These are phyloP conservation scores for Eustalomyia histrio DNA, from an alignment of 2,888 invertebrate species.

Conservation along the genomic window DNA sequence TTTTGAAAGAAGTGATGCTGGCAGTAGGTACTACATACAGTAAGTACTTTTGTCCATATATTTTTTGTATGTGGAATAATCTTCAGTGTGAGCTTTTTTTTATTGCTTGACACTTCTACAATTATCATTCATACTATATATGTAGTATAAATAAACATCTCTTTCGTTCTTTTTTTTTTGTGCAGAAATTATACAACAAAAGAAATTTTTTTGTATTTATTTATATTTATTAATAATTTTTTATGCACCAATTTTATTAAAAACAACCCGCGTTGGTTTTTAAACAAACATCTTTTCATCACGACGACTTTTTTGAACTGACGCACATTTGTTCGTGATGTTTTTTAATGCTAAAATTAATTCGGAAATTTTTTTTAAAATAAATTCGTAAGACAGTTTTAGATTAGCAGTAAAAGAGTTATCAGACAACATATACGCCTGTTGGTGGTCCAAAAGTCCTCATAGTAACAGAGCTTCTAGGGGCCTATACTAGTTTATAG, in stretches of 20 bases:
- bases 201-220: constrained; percentile 31
- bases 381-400: no score
- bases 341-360: not conserved
- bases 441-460: no score
- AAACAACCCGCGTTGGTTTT: constrained; percentile 33
- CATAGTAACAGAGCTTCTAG: no score
- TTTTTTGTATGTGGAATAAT: constrained; percentile 11
- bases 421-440: no score
- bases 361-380: not conserved
- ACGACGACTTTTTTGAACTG: constrained; percentile 45
- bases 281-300: constrained; percentile 43
- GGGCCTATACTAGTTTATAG: no score
- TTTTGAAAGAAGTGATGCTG: not conserved
- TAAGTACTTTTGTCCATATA: not conserved
- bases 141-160: constrained; percentile 5
- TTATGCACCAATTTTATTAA: constrained; percentile 47
- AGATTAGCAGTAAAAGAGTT: no score
- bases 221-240: constrained; percentile 34
- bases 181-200: constrained; percentile 56
- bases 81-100: constrained; percentile 5
- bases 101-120: constrained; percentile 28
- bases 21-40: not conserved
- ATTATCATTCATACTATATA: constrained; percentile 14
- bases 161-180: constrained; percentile 1
- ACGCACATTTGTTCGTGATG: constrained; percentile 42